Base-by-base conservation (phyloP, 23 tunicate genomes). In the Aplidium turbinatum region DNA sequence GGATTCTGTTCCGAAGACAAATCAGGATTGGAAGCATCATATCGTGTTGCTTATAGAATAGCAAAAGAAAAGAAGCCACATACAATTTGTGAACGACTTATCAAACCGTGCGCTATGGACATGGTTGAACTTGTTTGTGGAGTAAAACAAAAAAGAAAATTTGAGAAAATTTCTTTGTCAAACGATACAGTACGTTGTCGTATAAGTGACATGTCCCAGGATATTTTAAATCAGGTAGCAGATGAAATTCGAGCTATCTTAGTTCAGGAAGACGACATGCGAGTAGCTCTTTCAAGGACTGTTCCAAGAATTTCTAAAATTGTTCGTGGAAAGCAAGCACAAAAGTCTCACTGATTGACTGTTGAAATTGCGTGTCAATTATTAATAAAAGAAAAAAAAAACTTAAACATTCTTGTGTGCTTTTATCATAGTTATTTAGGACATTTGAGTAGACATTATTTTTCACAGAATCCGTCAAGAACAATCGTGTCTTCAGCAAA, bases 121-220 rank as follows among this genome's bases (percentile, higher is more conserved):
- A 65, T 65, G 50, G 72, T 65, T 65, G 72, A 65, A 65, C 50
- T 65, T 65, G 72, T 35, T 65, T 65, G 72, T 35, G 72, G 7
- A 36, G 25, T 5, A 54, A 54, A 54, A n/a, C n/a, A n/a, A n/a
- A 16, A 54, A 54, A 54, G 21, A 54, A 54, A 54, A 54, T 26
- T 54, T 54, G 61, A 54, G 61, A 54, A 54, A 54, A 54, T 54
- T 54, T 54, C 38, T 60, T 60, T 60, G 68, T 60, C 68, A 60
- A 60, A 27, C 36, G 36, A 60, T 60, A 60, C 68, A 60, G 68
- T 60, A 60, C 36, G 68, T 20, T 31, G 68, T 60, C 68, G 36
- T 60, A 5, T 60, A 60, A 6, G 68, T 60, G 68, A 60, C 16
- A 42, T 20, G 68, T 60, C 35, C 13, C 68, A 60, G 38, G 36